These are phyloP conservation scores for Azorinus chamasolen DNA, from an alignment of 2,888 invertebrate species.

Conservation along the genomic window DNA sequence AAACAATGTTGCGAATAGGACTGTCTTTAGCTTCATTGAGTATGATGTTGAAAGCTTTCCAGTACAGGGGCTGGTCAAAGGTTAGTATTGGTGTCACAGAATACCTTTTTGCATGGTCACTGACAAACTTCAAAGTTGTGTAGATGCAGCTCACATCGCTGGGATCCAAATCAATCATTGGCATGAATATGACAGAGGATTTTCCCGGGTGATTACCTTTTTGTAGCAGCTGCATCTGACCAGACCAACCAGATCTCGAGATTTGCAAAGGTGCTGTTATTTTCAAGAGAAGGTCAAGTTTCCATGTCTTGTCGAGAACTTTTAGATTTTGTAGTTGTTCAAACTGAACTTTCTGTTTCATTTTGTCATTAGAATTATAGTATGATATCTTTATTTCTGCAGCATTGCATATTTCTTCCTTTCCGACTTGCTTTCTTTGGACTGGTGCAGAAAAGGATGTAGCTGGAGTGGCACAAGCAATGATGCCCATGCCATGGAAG, in stretches of 20 bases:
- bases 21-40: conserved; percentile 7
- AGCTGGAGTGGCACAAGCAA: conserved; percentile 64
- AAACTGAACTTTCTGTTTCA: neutral
- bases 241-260: conserved; percentile 13
- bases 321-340: neutral
- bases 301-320: neutral
- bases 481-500: conserved; percentile 74
- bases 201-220: conserved; percentile 20
- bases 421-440: no score
- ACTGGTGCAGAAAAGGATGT: no score
- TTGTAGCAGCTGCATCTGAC: conserved; percentile 23
- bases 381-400: no score
- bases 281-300: conserved; percentile 15
- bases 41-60: conserved; percentile 46
- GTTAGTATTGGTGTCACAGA: conserved; percentile 57
- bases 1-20: conserved; percentile 20
- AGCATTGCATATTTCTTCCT: no score
- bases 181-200: conserved; percentile 17
- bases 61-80: conserved; percentile 69
- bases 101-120: conserved; percentile 24
- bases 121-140: conserved; percentile 52
- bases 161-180: conserved; percentile 16
- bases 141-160: conserved; percentile 39
- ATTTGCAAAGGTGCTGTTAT: conserved; percentile 9
- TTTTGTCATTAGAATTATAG: neutral